Base-by-base conservation (phyloP, 2,113 vertebrate species). In the Haplochromis vanheusdeni region DNA sequence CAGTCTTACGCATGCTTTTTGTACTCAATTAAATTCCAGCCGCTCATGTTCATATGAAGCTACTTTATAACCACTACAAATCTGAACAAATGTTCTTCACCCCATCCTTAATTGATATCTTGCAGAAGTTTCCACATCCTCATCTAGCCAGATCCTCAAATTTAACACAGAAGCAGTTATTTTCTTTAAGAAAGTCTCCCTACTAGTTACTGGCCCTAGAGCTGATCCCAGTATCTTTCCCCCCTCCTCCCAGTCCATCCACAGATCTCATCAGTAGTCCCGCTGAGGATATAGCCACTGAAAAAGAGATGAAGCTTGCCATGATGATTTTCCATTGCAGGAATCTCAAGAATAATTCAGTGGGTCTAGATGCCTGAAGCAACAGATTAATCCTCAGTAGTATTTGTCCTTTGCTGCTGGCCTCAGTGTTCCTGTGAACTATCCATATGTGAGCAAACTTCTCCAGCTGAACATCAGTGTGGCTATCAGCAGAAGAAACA, bases 281-380 rank as follows among this genome's bases (percentile, higher is more conserved):
- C 7, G 3, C 87, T 40, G 75, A 85, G 49, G n/a, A 83, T 55
- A 40, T 4, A 86, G 81, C 84, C 51, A 23, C 47, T 80, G 65
- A 92, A 87, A 80, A 83, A 83, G 60, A 91, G 85, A 88, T 73
- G 80, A 89, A 65, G 42, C 65, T 83, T 47, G 23, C 49, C 77
- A 52, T 75, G 85, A 87, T 82, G 82, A 84, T 84, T 86, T 86
- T 87, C 58, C 45, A 26, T 52, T 47, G 81, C 52, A 83, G 35
- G 37, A 65, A 70, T 82, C 73, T 84, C 79, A 45, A 90, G 83
- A 82, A 88, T 89, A 87, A 89, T 91, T 90, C 84, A 75, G 56
- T 80, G 62, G 49, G n/a, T 86, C 19, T 42, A 26, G 80, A 45
- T 81, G 86, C 91, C 84, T 54, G 80, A 86, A 89, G 90, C 86